These are phyloP conservation scores for Nomia melanderi DNA, from an alignment of 1,140 invertebrate genomes.

Conservation along the genomic window DNA sequence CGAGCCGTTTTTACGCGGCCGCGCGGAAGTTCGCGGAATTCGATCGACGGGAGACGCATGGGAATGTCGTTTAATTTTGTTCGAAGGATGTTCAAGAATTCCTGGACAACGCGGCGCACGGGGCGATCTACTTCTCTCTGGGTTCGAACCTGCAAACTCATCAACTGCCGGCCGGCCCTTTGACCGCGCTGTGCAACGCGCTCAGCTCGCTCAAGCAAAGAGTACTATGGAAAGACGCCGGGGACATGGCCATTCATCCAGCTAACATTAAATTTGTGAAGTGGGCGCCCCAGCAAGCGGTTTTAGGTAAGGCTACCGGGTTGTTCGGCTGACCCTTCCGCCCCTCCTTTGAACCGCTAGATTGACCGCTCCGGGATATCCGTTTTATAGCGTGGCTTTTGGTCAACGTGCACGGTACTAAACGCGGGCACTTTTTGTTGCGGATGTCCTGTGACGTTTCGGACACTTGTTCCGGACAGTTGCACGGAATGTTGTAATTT, in stretches of 20 bases:
- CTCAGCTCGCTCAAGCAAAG: conserved; percentile 83
- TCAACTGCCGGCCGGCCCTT: conserved; percentile 76
- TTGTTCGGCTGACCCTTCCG: conserved; percentile 22
- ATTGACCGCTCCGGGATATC: conserved; percentile 50
- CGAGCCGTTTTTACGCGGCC: too few relatives aligned
- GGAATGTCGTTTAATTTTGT: background rate
- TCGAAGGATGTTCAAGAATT: conserved; percentile 79
- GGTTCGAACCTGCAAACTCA: conserved; percentile 83
- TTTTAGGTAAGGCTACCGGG: conserved; percentile 79
- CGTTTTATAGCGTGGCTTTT: background rate
- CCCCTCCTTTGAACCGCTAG: conserved; percentile 26
- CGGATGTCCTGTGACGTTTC: too few relatives aligned
- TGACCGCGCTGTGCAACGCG: conserved; percentile 78
- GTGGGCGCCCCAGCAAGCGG: conserved; percentile 88
- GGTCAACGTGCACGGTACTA: background rate
- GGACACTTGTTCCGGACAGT: too few relatives aligned
- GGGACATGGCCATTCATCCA: conserved; percentile 77
- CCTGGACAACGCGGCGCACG: conserved; percentile 80
- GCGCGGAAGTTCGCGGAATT: too few relatives aligned
- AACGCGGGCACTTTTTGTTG: too few relatives aligned
- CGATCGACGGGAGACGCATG: too few relatives aligned
- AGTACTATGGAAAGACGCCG: conserved; percentile 85
- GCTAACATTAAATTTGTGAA: conserved; percentile 83
- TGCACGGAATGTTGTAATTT: too few relatives aligned
- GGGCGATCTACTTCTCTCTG: conserved; percentile 83